Base-by-base conservation (phyloP, 2,113 vertebrate species). In the Esox niger region DNA sequence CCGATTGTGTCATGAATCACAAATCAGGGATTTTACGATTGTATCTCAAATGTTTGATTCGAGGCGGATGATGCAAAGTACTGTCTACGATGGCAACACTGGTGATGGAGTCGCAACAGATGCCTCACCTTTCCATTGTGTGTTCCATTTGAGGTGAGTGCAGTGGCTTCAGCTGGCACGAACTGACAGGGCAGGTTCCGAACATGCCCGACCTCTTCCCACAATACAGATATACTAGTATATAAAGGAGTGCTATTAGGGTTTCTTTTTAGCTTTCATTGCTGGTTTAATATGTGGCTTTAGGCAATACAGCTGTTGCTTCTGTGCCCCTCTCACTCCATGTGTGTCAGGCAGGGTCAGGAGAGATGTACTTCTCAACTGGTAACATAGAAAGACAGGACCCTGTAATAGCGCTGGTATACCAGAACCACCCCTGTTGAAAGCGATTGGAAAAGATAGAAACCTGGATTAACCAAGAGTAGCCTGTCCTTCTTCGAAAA, bases 291-390 rank as follows among this genome's bases (percentile, higher is more conserved):
- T 58, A 56, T 78, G 78, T 86, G 78, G 82, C 84, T 82, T 59
- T 55, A 76, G 78, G 79, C 83, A 62, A 78, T 80, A 82, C 86
- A 89, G 89, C 85, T 87, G 82, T 75, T 82, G 62, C 73, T 86
- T 73, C 25, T 23, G 54, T 31, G 31, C 43, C 64, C 76, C 79
- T 76, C 82, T 75, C 78, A 62, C 63, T 26, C 67, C 20, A 49
- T 33, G 9, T 73, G 63, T 71, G 32, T 66, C 58, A 31, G 52
- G 6, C 52, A 55, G 57, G 63, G 80, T 74, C 70, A 83, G 69
- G 76, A 72, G 62, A 79, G 68, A 73, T 76, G 38, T 64, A 67
- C 60, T 71, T 43, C 76, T 84, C 74, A 79, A 68, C 73, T 66
- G 23, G 69, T 71, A n/a, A 66, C 20, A 54, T 10, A 33, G 32